A percentile compares a stretch with the other conserved stretches of the same genome.
These are phyloP conservation scores for Nannoperca obscura DNA, from an alignment of 2,797 vertebrate genomes.

Conservation along the genomic window DNA sequence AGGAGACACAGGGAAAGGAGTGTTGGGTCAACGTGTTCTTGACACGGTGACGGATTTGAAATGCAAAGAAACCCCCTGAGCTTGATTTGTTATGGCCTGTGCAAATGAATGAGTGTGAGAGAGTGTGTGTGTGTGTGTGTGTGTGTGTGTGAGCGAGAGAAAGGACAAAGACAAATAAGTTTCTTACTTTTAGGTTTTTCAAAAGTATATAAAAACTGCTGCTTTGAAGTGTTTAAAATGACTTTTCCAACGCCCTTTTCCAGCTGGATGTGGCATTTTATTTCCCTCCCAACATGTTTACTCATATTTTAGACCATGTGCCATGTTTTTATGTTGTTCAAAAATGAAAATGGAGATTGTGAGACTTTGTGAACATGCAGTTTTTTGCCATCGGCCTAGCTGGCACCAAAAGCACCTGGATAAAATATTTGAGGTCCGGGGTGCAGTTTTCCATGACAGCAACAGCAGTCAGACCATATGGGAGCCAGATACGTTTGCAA, in stretches of 20 bases:
- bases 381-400: conserved; percentile 9
- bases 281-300: neutral
- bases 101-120: neutral
- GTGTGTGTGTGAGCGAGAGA: neutral
- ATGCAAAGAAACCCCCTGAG: neutral
- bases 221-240: conserved; percentile 30
- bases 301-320: neutral
- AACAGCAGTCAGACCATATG: conserved; percentile 40
- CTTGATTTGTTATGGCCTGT: neutral
- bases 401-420: conserved; percentile 22
- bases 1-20: neutral
- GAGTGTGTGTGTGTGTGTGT: neutral
- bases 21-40: neutral
- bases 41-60: neutral
- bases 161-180: conserved; percentile 35
- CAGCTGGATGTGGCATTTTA: conserved; percentile 7
- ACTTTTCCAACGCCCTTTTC: conserved; percentile 15
- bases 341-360: neutral
- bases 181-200: conserved; percentile 17
- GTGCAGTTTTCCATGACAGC: conserved; percentile 51
- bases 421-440: conserved; percentile 52
- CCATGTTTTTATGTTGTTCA: neutral
- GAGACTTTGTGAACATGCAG: neutral
- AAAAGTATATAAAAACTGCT: conserved; percentile 15
- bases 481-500: conserved; percentile 55